phyloP scores from a whole-genome alignment of 2,797 vertebrate genomes.

The Austrolebias charrua region DNA sequence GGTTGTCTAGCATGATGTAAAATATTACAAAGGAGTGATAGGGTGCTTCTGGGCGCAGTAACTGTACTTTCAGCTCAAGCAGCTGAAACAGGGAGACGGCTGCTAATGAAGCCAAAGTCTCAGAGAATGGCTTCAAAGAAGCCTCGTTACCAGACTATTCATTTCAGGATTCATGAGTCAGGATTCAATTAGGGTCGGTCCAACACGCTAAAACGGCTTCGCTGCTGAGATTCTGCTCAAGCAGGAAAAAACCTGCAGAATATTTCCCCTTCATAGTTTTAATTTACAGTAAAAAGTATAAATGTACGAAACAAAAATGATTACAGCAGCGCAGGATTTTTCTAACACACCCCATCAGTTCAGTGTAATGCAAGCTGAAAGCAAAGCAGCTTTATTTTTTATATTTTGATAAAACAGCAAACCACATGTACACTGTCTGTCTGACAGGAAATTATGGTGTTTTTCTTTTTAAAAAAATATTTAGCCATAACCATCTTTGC shows the following conservation, averaged over 20 bases:
- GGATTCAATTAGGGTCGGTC: constrained; percentile 58
- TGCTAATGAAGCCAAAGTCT: constrained; percentile 49
- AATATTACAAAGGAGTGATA: constrained; percentile 76
- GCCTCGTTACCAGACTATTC: constrained; percentile 53
- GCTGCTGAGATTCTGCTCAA: constrained; percentile 32
- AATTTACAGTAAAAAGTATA: constrained; percentile 17
- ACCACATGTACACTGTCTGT: neutral
- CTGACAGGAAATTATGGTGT: no score
- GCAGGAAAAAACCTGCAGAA: constrained; percentile 34
- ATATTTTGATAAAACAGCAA: no score
- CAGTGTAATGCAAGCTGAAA: constrained; percentile 74
- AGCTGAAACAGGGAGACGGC: constrained; percentile 47
- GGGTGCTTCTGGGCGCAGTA: constrained; percentile 69
- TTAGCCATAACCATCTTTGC: neutral
- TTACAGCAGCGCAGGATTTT: constrained; percentile 29
- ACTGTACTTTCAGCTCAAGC: constrained; percentile 30
- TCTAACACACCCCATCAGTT: constrained; percentile 77
- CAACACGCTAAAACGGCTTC: constrained; percentile 24
- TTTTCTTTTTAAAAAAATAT: neutral
- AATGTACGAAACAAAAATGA: constrained; percentile 25
- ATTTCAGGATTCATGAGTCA: constrained; percentile 57
- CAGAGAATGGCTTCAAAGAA: constrained; percentile 59
- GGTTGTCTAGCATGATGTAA: constrained; percentile 48
- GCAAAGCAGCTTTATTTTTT: constrained; percentile 46
- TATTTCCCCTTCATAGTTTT: constrained; percentile 22